These are phyloP conservation scores for Agrotis ipsilon DNA, from an alignment of 2,888 invertebrate species.

Conservation along the genomic window DNA sequence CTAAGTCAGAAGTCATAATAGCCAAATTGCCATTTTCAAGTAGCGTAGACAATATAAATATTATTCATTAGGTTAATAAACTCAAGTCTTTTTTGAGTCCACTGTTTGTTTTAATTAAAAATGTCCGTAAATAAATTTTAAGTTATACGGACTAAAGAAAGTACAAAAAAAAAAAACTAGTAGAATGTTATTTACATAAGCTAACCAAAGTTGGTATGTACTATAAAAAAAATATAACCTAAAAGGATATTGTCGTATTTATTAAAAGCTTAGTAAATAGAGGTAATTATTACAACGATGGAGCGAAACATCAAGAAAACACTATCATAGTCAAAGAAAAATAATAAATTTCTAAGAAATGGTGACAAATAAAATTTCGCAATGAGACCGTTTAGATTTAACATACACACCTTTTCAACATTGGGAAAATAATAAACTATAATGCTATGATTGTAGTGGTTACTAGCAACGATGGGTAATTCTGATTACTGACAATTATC, in stretches of 20 bases:
- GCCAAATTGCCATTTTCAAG: too few relatives aligned
- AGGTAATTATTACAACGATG: background rate
- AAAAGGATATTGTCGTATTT: constrained; percentile 37
- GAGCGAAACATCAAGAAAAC: too few relatives aligned
- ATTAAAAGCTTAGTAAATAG: constrained; percentile 23
- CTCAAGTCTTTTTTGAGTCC: background rate
- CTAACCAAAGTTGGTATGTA: background rate
- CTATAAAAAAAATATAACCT: constrained; percentile 32
- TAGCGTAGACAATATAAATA: background rate
- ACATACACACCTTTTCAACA: too few relatives aligned
- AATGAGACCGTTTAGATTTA: too few relatives aligned
- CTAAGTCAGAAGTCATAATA: background rate
- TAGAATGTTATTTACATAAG: constrained; percentile 9
- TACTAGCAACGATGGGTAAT: too few relatives aligned
- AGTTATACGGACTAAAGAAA: background rate
- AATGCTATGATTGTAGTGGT: too few relatives aligned
- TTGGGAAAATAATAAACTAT: too few relatives aligned
- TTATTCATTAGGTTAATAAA: background rate
- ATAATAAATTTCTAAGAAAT: too few relatives aligned
- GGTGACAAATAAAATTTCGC: too few relatives aligned
- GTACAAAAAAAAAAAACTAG: background rate
- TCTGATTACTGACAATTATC: background rate
- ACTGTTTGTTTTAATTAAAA: constrained; percentile 3
- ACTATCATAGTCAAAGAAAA: too few relatives aligned
- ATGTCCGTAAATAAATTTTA: background rate